Percentiles rank a stretch among this genome's conserved stretches.
These are phyloP conservation scores for Plemyria rubiginata DNA, from an alignment of 2,888 invertebrate species.

Conservation along the genomic window DNA sequence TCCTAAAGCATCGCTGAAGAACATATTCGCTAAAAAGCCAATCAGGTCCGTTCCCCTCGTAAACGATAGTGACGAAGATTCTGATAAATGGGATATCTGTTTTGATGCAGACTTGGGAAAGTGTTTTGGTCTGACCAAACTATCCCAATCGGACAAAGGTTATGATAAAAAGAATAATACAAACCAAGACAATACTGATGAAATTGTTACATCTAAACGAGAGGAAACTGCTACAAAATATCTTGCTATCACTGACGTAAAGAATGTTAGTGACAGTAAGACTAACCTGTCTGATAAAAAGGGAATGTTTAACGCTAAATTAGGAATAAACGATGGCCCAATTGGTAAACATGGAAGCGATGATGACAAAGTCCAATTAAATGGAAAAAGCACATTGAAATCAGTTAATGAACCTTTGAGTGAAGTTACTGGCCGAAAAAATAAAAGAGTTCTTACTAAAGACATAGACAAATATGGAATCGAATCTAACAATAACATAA, in stretches of 20 bases:
- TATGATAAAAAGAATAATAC: background rate
- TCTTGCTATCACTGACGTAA: background rate
- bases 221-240: background rate
- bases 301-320: background rate
- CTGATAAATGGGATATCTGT: constrained; percentile 59
- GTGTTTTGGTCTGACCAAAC: constrained; percentile 9
- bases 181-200: background rate
- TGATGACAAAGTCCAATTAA: background rate
- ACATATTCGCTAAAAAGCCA: constrained; percentile 46
- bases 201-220: background rate
- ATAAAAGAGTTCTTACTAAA: background rate
- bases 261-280: background rate
- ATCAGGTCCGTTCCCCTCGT: constrained; percentile 63
- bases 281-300: background rate
- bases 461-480: background rate
- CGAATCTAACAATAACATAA: constrained; percentile 2
- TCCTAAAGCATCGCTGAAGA: constrained; percentile 28
- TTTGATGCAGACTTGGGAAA: constrained; percentile 46
- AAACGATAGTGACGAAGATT: constrained; percentile 51
- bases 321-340: background rate
- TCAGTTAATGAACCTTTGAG: background rate
- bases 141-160: constrained; percentile 7
- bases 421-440: background rate
- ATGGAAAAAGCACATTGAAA: background rate
- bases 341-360: background rate